These are phyloP conservation scores for Pipistrellus pygmaeus DNA, from an alignment of 2,797 vertebrate species.

Conservation along the genomic window DNA sequence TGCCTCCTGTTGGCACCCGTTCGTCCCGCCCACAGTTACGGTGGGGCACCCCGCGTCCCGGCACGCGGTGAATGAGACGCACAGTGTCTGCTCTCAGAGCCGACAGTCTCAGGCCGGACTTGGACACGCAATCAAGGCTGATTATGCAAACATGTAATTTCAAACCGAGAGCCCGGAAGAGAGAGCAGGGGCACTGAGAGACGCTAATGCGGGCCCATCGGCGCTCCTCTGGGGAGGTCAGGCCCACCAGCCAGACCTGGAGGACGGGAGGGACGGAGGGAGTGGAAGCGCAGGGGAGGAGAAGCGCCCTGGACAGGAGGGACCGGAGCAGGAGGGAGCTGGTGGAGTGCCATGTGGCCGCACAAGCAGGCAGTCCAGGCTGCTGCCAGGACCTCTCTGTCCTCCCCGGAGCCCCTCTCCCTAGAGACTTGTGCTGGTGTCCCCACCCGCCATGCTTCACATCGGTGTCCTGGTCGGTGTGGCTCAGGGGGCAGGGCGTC, in stretches of 20 bases:
- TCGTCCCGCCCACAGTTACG: background rate
- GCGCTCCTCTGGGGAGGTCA: background rate
- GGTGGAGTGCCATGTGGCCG: background rate
- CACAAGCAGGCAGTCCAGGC: background rate
- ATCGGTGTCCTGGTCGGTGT: background rate
- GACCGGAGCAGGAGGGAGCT: background rate
- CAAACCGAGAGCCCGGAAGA: background rate
- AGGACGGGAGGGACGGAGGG: background rate
- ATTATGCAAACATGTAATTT: background rate
- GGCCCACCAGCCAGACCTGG: background rate
- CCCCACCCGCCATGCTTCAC: background rate
- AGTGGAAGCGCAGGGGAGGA: background rate
- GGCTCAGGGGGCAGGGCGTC: no score
- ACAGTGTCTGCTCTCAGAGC: background rate
- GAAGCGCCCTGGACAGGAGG: background rate
- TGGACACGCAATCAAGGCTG: background rate
- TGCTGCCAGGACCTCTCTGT: conserved; percentile 8
- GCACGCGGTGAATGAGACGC: background rate
- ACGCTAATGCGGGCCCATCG: background rate
- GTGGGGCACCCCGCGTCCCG: background rate
- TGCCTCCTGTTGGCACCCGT: background rate
- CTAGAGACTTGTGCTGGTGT: background rate
- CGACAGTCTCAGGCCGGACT: background rate
- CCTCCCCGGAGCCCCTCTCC: background rate
- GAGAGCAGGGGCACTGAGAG: background rate